phyloP scores from a whole-genome alignment of 1,140 invertebrate species.

The Lasioglossum baleicum region DNA sequence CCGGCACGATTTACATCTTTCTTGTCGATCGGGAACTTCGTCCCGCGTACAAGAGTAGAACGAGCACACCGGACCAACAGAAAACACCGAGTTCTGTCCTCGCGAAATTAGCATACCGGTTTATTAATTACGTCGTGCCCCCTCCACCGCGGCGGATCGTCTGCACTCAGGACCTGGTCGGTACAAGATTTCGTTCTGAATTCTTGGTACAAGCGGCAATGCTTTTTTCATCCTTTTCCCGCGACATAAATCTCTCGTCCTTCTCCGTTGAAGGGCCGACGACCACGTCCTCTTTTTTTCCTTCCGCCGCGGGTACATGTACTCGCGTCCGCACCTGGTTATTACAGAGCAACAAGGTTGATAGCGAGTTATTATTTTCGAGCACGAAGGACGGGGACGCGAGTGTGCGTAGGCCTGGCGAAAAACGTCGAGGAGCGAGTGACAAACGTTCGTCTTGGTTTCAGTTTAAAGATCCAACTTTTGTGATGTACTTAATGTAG shows the following conservation, averaged over 20 bases:
- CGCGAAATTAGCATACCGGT: constrained; percentile 69
- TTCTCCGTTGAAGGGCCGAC: constrained; percentile 31
- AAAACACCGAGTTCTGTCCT: constrained; percentile 63
- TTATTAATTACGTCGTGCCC: constrained; percentile 68
- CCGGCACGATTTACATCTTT: constrained; percentile 53
- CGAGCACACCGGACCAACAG: constrained; percentile 45
- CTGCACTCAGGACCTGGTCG: constrained; percentile 7
- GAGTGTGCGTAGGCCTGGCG: neutral
- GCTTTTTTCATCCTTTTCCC: constrained; percentile 41
- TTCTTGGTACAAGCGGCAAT: constrained; percentile 39
- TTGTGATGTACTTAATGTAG: too few species aligned
- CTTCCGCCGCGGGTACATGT: constrained; percentile 18
- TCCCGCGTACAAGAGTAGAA: constrained; percentile 3
- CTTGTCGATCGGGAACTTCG: constrained; percentile 34
- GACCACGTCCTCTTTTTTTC: constrained; percentile 14
- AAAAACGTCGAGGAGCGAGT: neutral
- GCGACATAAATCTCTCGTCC: constrained; percentile 57
- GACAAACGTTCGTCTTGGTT: neutral
- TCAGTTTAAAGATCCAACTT: too few species aligned
- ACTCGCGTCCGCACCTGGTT: constrained; percentile 47
- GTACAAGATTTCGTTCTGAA: constrained; percentile 59
- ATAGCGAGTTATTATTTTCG: constrained; percentile 53
- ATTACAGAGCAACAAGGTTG: constrained; percentile 45
- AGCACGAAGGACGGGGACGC: neutral
- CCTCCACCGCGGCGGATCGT: constrained; percentile 3